Evolutionary conservation across 2,113 vertebrate genomes (phyloP).

Genomic region (Xiphophorus couchianus): DNA sequence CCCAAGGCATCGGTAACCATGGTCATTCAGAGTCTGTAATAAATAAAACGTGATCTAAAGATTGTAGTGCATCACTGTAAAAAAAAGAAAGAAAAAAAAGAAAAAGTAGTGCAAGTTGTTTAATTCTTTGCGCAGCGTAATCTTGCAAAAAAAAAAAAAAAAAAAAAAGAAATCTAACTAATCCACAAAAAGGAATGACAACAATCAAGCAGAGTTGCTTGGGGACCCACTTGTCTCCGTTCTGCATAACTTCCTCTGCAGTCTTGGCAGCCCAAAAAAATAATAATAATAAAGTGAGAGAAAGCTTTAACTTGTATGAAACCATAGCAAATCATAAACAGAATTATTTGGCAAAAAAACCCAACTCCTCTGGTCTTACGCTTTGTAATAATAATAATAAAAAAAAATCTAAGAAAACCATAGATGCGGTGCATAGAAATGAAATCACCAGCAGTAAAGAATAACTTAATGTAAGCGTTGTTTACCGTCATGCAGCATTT

Average conservation of each 20-base stretch:
- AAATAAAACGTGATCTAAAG: conserved; percentile 94
- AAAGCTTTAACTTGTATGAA: conserved; percentile 80
- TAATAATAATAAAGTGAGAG: conserved; percentile 68
- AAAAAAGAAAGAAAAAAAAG: conserved; percentile 74
- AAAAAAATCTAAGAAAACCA: conserved; percentile 74
- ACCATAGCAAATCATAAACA: conserved; percentile 80
- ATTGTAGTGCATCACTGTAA: conserved; percentile 96
- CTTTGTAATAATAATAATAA: conserved; percentile 80
- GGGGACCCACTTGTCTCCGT: conserved; percentile 29
- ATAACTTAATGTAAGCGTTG: conserved; percentile 73
- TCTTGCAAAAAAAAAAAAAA: conserved; percentile 70
- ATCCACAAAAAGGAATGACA: conserved; percentile 82
- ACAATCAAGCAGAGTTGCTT: conserved; percentile 54
- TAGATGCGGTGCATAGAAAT: conserved; percentile 91
- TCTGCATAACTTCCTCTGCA: conserved; percentile 37
- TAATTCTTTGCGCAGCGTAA: conserved; percentile 68
- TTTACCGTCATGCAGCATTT: conserved; percentile 90
- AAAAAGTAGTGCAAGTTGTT: conserved; percentile 90
- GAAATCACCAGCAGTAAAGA: conserved; percentile 70
- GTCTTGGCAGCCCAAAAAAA: conserved; percentile 69
- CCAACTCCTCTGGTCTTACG: conserved; percentile 43
- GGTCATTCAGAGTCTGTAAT: conserved; percentile 88
- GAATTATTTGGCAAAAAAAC: conserved; percentile 90
- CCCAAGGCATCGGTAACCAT: conserved; percentile 96
- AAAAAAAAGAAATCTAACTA: conserved; percentile 57